phyloP scores from a whole-genome alignment of 2,888 invertebrate genomes.

The Shargacucullia verbasci region DNA sequence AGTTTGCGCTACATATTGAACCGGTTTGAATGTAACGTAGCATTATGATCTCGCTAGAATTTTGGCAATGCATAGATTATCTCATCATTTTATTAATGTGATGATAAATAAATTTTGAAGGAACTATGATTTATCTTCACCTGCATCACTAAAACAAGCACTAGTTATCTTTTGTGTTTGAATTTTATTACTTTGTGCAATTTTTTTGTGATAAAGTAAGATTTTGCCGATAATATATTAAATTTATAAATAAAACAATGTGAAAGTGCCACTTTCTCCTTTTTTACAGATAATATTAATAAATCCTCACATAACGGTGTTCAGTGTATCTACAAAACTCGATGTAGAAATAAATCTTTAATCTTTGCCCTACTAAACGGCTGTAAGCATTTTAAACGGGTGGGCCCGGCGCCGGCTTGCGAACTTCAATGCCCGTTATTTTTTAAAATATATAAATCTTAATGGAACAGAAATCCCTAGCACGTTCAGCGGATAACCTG shows the following conservation, averaged over 20 bases:
- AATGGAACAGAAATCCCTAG: constrained; percentile 60
- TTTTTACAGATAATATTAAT: background rate
- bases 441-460: constrained; percentile 58
- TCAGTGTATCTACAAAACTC: background rate
- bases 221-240: too few species aligned
- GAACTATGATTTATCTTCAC: too few species aligned
- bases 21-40: background rate
- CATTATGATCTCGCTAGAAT: too few species aligned
- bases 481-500: constrained; percentile 46
- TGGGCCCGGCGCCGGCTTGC: constrained; percentile 54
- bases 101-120: too few species aligned
- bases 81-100: too few species aligned
- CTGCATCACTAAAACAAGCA: too few species aligned
- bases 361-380: constrained; percentile 48
- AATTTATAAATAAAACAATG: too few species aligned
- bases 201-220: too few species aligned
- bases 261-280: too few species aligned
- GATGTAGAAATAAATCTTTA: background rate
- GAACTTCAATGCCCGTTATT: constrained; percentile 65
- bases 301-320: constrained; percentile 9
- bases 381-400: constrained; percentile 54
- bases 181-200: too few species aligned
- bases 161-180: too few species aligned
- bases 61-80: too few species aligned
- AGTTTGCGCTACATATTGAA: background rate